Base-by-base conservation (phyloP, 2,797 vertebrate genomes). In the Typhlichthys eigenmanni region DNA sequence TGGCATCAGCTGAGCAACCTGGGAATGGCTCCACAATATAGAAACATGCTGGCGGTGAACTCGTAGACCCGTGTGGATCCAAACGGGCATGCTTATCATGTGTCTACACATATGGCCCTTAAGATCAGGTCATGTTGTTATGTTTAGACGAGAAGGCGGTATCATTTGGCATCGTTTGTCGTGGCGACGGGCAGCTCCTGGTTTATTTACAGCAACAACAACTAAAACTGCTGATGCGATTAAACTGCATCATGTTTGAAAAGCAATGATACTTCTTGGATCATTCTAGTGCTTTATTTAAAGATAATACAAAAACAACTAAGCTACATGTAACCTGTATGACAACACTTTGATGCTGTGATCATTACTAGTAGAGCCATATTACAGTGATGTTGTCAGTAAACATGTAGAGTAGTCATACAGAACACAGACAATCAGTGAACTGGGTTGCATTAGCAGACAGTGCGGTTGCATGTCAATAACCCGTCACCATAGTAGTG, bases 401-500 rank as follows among this genome's bases (percentile, higher is more conserved):
- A 38, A 38, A 38, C 7, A 38, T 38, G 34, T 38, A 38, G 6
- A 38, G 34, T 48, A 13, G 47, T 55, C 32, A 8, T 34, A 13
- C 53, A 38, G 24, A 34, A 13, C 29, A 24, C 29, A 55, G 46
- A 53, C 62, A 50, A 68, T 60, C 52, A 48, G 54, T 58, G 60
- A 63, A 78, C 66, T 75, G 78, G 64, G 79, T 58, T 85, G 83
- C 72, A 80, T 80, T 72, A 83, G 79, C 77, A 69, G 62, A 78
- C 79, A 77, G 79, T 83, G 78, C 61, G 73, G 79, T 84, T 58
- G 71, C 64, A 64, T 85, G 83, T 86, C 87, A 87, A 86, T 85
- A 89, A 85, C 78, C 75, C 75, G 74, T 83, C 80, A 80, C 81
- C 71, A 65, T 81, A 68, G 63, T 66, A 56, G 67, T 55, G 54